phyloP scores from a whole-genome alignment of 2,888 invertebrate species.

The Mamestra brassicae region DNA sequence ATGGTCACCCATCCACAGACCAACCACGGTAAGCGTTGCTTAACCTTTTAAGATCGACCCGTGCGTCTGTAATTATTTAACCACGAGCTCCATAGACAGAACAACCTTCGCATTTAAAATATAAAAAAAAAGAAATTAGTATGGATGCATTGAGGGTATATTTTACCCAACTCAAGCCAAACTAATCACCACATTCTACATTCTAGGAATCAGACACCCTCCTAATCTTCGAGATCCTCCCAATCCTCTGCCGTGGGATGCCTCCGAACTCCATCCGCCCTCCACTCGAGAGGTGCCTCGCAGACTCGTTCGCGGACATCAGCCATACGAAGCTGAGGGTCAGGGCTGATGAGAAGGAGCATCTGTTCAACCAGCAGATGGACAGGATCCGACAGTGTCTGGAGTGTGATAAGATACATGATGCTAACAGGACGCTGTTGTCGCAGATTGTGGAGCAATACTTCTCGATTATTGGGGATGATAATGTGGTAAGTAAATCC shows the following conservation, averaged over 20 bases:
- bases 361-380: constrained; percentile 77
- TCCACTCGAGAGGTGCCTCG: constrained; percentile 88
- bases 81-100: too few species aligned
- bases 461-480: constrained; percentile 82
- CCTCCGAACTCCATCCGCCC: constrained; percentile 90
- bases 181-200: neutral
- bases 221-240: constrained; percentile 88
- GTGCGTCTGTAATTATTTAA: too few species aligned
- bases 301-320: constrained; percentile 75
- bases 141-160: too few species aligned
- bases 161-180: too few species aligned
- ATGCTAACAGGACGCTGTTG: constrained; percentile 90
- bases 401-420: constrained; percentile 89
- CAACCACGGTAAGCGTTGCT: too few species aligned
- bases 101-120: too few species aligned
- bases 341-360: constrained; percentile 63
- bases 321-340: constrained; percentile 62
- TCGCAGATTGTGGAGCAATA: constrained; percentile 88
- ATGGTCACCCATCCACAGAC: too few species aligned
- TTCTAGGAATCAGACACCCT: constrained; percentile 87
- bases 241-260: constrained; percentile 90
- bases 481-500: constrained; percentile 81
- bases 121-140: too few species aligned
- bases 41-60: too few species aligned
- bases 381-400: constrained; percentile 83